phyloP scores from a whole-genome alignment of 1,140 invertebrate species.

The Pseudoatta argentina region DNA sequence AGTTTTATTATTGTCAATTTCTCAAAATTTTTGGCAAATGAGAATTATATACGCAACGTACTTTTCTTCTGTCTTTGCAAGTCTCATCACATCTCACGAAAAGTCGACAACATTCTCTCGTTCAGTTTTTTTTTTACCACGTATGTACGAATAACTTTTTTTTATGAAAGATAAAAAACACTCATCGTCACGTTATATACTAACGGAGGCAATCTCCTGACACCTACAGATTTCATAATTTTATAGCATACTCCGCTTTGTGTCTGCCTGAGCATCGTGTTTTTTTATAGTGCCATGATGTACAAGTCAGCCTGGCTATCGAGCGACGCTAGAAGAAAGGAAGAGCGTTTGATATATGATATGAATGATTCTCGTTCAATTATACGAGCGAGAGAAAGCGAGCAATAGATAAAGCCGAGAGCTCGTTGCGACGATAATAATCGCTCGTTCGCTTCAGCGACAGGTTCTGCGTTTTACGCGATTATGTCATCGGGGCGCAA shows the following conservation, averaged over 20 bases:
- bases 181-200: not conserved
- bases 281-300: conserved; percentile 31
- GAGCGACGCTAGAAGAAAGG: conserved; percentile 16
- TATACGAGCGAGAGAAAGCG: conserved; percentile 7
- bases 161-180: conserved; percentile 23
- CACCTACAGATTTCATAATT: conserved; percentile 15
- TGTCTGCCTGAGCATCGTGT: not conserved
- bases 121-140: not conserved
- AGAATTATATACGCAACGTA: not conserved
- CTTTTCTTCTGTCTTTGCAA: not conserved
- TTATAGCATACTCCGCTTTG: not conserved
- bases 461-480: conserved; percentile 15
- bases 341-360: conserved; percentile 48
- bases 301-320: not conserved
- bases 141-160: not conserved
- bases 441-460: conserved; percentile 31
- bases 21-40: not conserved
- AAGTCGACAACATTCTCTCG: not conserved
- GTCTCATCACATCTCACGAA: not conserved
- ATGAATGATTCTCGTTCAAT: conserved; percentile 49
- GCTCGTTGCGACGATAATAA: conserved; percentile 34
- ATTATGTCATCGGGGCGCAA: conserved; percentile 8
- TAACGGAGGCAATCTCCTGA: no score
- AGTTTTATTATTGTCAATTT: not conserved
- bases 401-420: conserved; percentile 15